A percentile compares a stretch with the other conserved stretches of the same genome.
These are phyloP conservation scores for Pteromalus puparum DNA, from an alignment of 1,140 invertebrate genomes.

Conservation along the genomic window DNA sequence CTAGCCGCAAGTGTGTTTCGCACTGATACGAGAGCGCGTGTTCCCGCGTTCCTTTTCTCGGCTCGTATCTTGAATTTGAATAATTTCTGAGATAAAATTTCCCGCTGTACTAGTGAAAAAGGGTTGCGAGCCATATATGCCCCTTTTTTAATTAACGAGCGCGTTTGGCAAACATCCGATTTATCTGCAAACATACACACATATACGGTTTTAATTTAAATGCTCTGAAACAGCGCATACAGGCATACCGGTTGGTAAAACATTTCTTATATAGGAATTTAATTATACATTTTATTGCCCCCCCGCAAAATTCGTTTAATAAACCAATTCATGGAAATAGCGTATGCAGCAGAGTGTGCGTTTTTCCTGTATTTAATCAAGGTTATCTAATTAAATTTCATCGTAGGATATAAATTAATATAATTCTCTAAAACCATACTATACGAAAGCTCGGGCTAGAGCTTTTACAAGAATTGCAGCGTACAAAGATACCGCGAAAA, in stretches of 20 bases:
- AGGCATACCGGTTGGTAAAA: not conserved
- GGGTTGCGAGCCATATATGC: not conserved
- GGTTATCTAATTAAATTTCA: conserved; percentile 22
- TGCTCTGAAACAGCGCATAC: not conserved
- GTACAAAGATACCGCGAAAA: not conserved
- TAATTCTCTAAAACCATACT: too few relatives aligned
- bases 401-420: too few relatives aligned
- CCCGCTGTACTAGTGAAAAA: not conserved
- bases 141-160: not conserved
- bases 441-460: not conserved
- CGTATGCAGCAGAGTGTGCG: too few relatives aligned
- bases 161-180: not conserved
- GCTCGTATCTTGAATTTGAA: not conserved
- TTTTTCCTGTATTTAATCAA: not conserved
- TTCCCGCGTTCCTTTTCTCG: too few relatives aligned
- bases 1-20: not conserved
- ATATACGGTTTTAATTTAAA: not conserved
- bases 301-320: not conserved
- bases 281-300: not conserved
- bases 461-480: not conserved
- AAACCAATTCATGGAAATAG: not conserved
- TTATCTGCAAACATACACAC: not conserved
- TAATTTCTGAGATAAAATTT: not conserved
- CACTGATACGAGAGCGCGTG: not conserved
- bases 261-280: not conserved